These are phyloP conservation scores for Heliconius ismenius DNA, from an alignment of 2,888 invertebrate genomes.

Conservation along the genomic window DNA sequence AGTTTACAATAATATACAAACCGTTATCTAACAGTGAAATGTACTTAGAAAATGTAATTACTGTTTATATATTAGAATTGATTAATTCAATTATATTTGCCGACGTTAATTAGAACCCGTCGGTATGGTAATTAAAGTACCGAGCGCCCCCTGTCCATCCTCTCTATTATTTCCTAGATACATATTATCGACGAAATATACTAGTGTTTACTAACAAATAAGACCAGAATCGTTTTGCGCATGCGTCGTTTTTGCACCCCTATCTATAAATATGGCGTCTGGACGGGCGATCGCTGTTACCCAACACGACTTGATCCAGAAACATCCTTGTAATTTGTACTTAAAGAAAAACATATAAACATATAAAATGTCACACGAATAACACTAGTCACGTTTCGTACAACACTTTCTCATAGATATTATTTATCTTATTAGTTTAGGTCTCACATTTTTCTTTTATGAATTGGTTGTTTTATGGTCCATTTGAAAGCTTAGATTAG, in stretches of 20 bases:
- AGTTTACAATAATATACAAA: not conserved
- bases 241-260: slow-evolving; percentile 51
- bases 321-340: slow-evolving; percentile 51
- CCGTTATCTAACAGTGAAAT: slow-evolving; percentile 2
- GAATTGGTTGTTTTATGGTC: not conserved
- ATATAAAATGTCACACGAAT: slow-evolving; percentile 29
- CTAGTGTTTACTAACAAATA: slow-evolving; percentile 54
- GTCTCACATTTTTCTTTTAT: not conserved
- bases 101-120: slow-evolving; percentile 33
- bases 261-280: slow-evolving; percentile 56
- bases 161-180: slow-evolving; percentile 38
- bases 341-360: slow-evolving; percentile 38
- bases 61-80: slow-evolving; percentile 23
- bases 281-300: slow-evolving; percentile 64
- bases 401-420: slow-evolving; percentile 13
- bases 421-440: slow-evolving; percentile 19
- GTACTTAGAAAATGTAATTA: slow-evolving; percentile 9
- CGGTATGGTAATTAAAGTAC: slow-evolving; percentile 28
- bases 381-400: slow-evolving; percentile 35
- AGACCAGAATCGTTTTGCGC: slow-evolving; percentile 46
- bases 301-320: slow-evolving; percentile 67
- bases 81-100: slow-evolving; percentile 30
- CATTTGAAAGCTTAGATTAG: not conserved
- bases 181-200: slow-evolving; percentile 54
- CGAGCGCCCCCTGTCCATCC: slow-evolving; percentile 20